Evolutionary conservation across 2,888 invertebrate genomes (phyloP).

Genomic region (Micoletzkya japonica): DNA sequence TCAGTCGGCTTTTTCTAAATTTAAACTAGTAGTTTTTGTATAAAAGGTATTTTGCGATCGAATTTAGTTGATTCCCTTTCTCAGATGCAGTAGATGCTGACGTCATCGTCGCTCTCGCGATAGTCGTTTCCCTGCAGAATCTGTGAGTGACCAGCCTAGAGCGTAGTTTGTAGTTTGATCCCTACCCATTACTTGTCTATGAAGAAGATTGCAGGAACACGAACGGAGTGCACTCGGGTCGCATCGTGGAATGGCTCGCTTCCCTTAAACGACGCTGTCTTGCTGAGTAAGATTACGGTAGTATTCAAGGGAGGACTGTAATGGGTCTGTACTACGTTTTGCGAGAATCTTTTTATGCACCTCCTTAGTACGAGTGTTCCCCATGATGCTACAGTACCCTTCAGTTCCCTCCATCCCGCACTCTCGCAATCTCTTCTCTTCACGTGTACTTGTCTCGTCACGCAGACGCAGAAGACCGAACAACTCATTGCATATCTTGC

Average conservation of each 20-base stretch:
- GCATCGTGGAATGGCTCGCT: conserved; percentile 20
- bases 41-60: background rate
- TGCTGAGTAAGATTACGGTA: too few relatives aligned
- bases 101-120: conserved; percentile 12
- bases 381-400: background rate
- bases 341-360: too few relatives aligned
- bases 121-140: background rate
- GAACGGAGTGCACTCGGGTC: background rate
- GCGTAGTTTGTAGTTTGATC: background rate
- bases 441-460: conserved; percentile 12
- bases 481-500: conserved; percentile 29
- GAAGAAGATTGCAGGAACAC: background rate
- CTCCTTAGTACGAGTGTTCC: too few relatives aligned
- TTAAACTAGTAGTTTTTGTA: background rate
- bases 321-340: too few relatives aligned
- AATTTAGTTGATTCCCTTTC: background rate
- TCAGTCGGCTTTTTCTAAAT: background rate
- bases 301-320: too few relatives aligned
- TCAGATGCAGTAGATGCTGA: conserved; percentile 12
- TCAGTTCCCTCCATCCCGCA: background rate
- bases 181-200: background rate
- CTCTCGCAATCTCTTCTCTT: conserved; percentile 27
- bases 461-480: conserved; percentile 25
- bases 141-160: conserved; percentile 20
- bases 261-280: too few relatives aligned